These are phyloP conservation scores for Sitta carolinensis DNA, from an alignment of 2,797 vertebrate genomes.

Conservation along the genomic window DNA sequence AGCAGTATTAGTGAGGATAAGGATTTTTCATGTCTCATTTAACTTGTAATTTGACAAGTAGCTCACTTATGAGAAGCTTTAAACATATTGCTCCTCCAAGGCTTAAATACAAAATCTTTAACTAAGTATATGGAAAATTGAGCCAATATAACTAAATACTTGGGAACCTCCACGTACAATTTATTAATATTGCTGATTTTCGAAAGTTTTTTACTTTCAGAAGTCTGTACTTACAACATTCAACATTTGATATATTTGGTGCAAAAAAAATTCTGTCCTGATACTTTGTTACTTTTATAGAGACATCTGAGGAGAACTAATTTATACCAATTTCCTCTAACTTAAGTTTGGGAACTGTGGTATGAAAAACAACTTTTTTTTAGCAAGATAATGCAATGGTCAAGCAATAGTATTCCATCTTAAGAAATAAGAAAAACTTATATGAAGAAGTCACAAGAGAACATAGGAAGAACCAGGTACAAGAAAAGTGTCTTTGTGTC, in stretches of 20 bases:
- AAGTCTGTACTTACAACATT: not conserved
- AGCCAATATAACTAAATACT: not conserved
- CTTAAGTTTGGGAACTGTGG: not conserved
- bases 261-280: not conserved
- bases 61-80: not conserved
- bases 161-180: accelerated
- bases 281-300: not conserved
- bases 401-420: not conserved
- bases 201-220: not conserved
- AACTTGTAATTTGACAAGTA: not conserved
- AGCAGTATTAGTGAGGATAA: not conserved
- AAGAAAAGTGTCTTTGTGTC: not conserved
- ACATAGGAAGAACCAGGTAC: not conserved
- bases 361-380: not conserved
- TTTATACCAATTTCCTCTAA: not conserved
- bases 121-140: not conserved
- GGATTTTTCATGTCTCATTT: not conserved
- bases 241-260: not conserved
- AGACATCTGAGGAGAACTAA: not conserved
- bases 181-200: not conserved
- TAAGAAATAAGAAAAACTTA: not conserved
- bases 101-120: not conserved
- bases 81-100: not conserved
- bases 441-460: not conserved
- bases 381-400: not conserved